These are phyloP conservation scores for Ornithoptera priamus DNA, from an alignment of 2,888 invertebrate species.

Conservation along the genomic window DNA sequence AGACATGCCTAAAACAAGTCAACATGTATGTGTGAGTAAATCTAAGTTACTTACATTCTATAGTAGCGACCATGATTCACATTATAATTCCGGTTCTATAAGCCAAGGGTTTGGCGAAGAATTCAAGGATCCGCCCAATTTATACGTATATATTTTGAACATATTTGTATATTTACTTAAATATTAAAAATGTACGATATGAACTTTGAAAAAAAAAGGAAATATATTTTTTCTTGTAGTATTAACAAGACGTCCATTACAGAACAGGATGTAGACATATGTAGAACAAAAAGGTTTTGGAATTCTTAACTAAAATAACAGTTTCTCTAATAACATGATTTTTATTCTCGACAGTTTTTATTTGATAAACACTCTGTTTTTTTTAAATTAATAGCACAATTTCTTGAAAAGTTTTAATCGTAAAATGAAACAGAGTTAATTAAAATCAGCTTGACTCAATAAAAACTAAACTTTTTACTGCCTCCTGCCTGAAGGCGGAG, in stretches of 20 bases:
- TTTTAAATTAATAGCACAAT: not conserved
- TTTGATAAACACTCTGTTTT: not conserved
- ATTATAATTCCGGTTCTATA: conserved; percentile 42
- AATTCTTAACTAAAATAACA: not conserved
- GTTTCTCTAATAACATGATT: not conserved
- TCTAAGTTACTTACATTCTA: conserved; percentile 36
- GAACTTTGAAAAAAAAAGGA: not conserved
- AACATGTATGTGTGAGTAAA: conserved; percentile 26
- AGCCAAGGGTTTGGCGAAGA: conserved; percentile 41
- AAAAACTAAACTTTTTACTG: conserved; percentile 27
- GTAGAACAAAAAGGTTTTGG: not conserved
- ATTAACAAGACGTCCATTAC: too few species aligned
- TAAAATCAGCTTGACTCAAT: conserved; percentile 20
- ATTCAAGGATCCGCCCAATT: conserved; percentile 36
- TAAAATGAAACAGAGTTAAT: conserved; percentile 17
- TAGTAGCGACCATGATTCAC: conserved; percentile 37
- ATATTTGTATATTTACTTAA: conserved; percentile 21
- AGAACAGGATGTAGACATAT: too few species aligned
- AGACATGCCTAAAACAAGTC: conserved; percentile 5
- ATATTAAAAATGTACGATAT: conserved; percentile 12
- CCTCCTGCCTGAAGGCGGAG: conserved; percentile 35
- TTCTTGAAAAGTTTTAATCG: not conserved
- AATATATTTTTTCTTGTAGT: not conserved
- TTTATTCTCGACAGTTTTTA: not conserved
- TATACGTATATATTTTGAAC: conserved; percentile 35